phyloP scores from a whole-genome alignment of 2,888 invertebrate species.

The Drosophila eohydei region DNA sequence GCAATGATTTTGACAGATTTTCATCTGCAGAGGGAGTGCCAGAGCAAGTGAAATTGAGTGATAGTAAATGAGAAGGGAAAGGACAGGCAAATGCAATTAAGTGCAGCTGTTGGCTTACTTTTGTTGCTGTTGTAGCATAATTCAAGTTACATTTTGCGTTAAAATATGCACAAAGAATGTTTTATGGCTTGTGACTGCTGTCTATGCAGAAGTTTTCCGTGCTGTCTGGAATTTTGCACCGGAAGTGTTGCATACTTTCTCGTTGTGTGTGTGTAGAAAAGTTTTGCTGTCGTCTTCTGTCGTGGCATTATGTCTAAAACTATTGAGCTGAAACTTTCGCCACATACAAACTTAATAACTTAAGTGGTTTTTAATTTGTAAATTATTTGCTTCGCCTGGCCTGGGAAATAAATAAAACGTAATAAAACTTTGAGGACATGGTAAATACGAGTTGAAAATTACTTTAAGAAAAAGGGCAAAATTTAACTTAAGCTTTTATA shows the following conservation, averaged over 20 bases:
- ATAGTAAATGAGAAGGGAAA: background rate
- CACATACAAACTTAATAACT: slow-evolving; percentile 42
- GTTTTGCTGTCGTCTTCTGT: slow-evolving; percentile 31
- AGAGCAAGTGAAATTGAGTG: background rate
- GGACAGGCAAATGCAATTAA: slow-evolving; percentile 71
- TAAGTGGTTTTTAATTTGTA: slow-evolving; percentile 41
- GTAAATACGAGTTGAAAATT: background rate
- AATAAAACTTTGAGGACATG: background rate
- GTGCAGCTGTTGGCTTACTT: slow-evolving; percentile 25
- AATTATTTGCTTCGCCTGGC: background rate
- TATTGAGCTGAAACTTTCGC: slow-evolving; percentile 20
- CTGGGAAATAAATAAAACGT: background rate
- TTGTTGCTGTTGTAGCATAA: slow-evolving; percentile 31
- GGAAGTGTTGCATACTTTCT: slow-evolving; percentile 44
- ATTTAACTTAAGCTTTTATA: background rate
- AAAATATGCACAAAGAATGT: slow-evolving; percentile 51
- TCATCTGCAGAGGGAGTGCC: slow-evolving; percentile 12
- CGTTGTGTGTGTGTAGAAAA: slow-evolving; percentile 28
- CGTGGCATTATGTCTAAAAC: slow-evolving; percentile 10
- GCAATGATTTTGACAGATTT: slow-evolving; percentile 33
- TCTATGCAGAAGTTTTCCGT: slow-evolving; percentile 36
- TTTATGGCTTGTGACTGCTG: slow-evolving; percentile 10
- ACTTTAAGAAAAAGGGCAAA: background rate
- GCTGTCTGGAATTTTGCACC: slow-evolving; percentile 35
- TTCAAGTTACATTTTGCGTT: slow-evolving; percentile 53